Conservation (phyloP, 2,113 vertebrate genomes). For the Eretmochelys imbricata region DNA sequence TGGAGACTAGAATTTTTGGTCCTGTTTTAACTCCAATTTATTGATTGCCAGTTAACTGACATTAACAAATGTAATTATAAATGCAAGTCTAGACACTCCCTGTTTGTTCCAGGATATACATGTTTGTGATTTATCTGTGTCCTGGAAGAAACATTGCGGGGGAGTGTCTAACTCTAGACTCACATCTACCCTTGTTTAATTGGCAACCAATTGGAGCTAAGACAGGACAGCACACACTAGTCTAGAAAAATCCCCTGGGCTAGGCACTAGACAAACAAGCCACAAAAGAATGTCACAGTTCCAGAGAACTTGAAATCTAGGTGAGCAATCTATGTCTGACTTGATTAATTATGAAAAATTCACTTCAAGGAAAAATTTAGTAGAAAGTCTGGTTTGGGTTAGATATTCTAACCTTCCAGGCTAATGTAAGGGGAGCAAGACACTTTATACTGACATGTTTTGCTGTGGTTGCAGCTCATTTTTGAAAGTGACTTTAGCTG, state of each 20-base stretch:
- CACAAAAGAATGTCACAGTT: not conserved
- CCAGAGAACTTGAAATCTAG: not conserved
- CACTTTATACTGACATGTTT: not conserved
- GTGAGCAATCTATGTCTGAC: not conserved
- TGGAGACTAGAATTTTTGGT: not conserved
- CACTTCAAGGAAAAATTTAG: not conserved
- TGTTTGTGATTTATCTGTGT: not conserved
- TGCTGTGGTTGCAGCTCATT: not conserved
- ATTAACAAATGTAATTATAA: not conserved
- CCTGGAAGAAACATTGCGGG: not conserved
- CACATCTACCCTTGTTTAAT: not conserved
- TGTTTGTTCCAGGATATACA: not conserved
- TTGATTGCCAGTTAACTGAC: not conserved
- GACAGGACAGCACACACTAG: not conserved
- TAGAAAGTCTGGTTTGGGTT: conserved; percentile 5
- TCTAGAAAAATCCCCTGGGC: not conserved
- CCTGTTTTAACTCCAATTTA: conserved; percentile 59
- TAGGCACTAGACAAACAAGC: not conserved
- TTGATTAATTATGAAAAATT: not conserved
- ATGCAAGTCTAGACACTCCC: not conserved
- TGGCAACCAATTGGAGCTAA: not conserved
- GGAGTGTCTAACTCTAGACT: not conserved
- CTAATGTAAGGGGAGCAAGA: not conserved
- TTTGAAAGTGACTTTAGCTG: conserved; percentile 19
- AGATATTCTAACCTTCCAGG: not conserved